Evolutionary conservation across 2,888 invertebrate genomes (phyloP).

Genomic region (Rhaphigaster nebulosa): DNA sequence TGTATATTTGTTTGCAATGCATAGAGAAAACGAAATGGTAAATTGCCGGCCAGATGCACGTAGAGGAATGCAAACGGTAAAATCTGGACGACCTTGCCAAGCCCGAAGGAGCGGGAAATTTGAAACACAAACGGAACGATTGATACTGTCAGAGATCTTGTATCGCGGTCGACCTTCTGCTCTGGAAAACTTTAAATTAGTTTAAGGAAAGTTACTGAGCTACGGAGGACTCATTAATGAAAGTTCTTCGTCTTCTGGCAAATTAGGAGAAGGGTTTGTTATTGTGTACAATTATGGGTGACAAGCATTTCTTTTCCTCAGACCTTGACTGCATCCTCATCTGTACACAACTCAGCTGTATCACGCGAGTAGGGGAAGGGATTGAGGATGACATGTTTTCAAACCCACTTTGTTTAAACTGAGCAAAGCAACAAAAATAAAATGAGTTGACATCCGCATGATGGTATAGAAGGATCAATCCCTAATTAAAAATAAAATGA

Average conservation of each 20-base stretch:
- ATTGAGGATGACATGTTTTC: neutral
- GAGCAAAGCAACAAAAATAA: neutral
- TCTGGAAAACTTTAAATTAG: neutral
- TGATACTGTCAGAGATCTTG: neutral
- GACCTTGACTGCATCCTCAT: neutral
- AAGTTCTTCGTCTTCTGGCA: neutral
- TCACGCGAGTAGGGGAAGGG: neutral
- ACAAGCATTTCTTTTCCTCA: neutral
- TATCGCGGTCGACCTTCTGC: neutral
- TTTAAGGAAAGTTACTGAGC: neutral
- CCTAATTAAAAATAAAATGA: no score
- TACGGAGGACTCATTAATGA: neutral
- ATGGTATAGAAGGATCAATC: no score
- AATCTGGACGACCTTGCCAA: constrained; percentile 6
- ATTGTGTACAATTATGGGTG: neutral
- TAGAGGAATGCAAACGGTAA: constrained; percentile 43
- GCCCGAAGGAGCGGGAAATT: constrained; percentile 28
- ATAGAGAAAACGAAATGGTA: neutral
- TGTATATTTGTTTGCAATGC: neutral
- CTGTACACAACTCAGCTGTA: no score
- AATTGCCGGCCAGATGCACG: neutral
- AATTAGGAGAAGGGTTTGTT: neutral
- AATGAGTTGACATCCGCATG: no score
- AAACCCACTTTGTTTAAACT: neutral
- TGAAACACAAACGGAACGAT: constrained; percentile 18